Conservation (phyloP, 2,888 invertebrate species). For the Itoplectis maculator region DNA sequence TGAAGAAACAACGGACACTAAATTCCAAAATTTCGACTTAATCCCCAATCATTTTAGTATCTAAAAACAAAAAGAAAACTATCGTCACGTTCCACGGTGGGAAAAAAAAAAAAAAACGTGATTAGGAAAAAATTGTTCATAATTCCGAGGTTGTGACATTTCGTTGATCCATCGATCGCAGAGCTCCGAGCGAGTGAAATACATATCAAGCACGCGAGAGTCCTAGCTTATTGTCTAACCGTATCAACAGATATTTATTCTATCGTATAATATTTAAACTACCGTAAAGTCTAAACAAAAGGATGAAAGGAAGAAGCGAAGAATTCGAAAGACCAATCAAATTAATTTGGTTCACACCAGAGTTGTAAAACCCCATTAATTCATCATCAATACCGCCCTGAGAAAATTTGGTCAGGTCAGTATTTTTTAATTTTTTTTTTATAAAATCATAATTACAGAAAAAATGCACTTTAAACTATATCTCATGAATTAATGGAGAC, state of each 20-base stretch:
- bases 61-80: not conserved
- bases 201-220: conserved; percentile 67
- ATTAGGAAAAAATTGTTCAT: too few relatives aligned
- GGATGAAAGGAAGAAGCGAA: not conserved
- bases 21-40: not conserved
- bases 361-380: conserved; percentile 1
- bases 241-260: conserved; percentile 64
- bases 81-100: conserved; percentile 40
- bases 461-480: too few relatives aligned
- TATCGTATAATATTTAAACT: conserved; percentile 54
- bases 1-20: not conserved
- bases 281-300: conserved; percentile 50
- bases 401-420: too few relatives aligned
- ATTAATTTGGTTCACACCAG: conserved; percentile 41
- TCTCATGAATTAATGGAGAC: too few relatives aligned
- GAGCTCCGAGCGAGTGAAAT: conserved; percentile 61
- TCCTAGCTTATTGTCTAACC: conserved; percentile 64
- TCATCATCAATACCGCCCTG: too few relatives aligned
- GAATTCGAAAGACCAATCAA: conserved; percentile 52
- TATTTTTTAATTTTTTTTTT: too few relatives aligned
- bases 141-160: not conserved
- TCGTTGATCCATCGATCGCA: conserved; percentile 15
- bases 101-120: not conserved
- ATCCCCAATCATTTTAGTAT: not conserved
- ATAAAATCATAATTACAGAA: too few relatives aligned